These are phyloP conservation scores for Pseudococcus jackbeardsleyi DNA, from an alignment of 2,888 invertebrate genomes.

Conservation along the genomic window DNA sequence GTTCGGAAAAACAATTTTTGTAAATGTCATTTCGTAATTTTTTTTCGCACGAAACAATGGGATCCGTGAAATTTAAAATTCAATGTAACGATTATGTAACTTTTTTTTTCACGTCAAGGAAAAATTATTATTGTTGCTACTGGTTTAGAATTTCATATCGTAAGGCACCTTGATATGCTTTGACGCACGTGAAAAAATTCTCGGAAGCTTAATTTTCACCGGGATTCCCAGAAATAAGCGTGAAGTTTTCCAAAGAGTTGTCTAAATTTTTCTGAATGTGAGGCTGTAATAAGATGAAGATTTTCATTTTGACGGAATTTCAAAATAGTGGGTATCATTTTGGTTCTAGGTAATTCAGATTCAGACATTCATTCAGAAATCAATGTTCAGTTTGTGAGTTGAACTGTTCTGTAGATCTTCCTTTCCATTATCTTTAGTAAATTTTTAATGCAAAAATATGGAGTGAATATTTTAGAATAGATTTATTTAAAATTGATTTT, in stretches of 20 bases:
- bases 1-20: not conserved
- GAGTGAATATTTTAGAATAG: too few species aligned
- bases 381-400: too few species aligned
- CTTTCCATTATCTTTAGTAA: too few species aligned
- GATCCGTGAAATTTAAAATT: slow-evolving; percentile 18
- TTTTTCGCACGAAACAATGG: not conserved
- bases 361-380: too few species aligned
- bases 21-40: slow-evolving; percentile 1
- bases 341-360: too few species aligned
- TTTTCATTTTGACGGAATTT: too few species aligned
- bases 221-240: slow-evolving; percentile 26
- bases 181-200: slow-evolving; percentile 23
- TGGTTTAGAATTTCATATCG: not conserved
- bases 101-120: not conserved
- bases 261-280: not conserved
- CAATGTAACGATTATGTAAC: slow-evolving; percentile 4
- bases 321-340: too few species aligned
- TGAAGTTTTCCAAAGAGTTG: not conserved
- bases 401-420: too few species aligned
- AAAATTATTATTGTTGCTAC: slow-evolving; percentile 15
- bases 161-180: slow-evolving; percentile 24
- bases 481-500: too few species aligned
- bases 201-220: not conserved
- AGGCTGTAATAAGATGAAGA: not conserved
- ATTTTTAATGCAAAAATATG: too few species aligned